A percentile compares a stretch with the other conserved stretches of the same genome.
These are phyloP conservation scores for Girardinus metallicus DNA, from an alignment of 2,797 vertebrate genomes.

Conservation along the genomic window DNA sequence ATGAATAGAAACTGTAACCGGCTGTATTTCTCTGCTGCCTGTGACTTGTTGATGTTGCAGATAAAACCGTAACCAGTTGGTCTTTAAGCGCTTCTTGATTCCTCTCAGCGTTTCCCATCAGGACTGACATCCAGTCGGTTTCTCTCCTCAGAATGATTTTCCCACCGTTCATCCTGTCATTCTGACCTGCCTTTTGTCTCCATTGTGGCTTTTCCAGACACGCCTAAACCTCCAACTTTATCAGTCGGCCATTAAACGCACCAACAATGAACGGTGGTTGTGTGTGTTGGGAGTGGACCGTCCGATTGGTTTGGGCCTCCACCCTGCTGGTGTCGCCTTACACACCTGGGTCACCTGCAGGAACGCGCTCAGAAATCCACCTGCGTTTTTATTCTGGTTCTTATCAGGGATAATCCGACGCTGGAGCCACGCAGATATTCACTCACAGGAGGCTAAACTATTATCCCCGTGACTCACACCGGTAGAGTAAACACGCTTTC, in stretches of 20 bases:
- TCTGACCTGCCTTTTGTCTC: slow-evolving; percentile 12
- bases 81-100: neutral
- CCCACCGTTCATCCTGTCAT: slow-evolving; percentile 1
- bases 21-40: neutral
- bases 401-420: slow-evolving; percentile 30
- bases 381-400: neutral
- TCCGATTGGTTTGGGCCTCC: slow-evolving; percentile 46
- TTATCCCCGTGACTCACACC: slow-evolving; percentile 55
- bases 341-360: neutral
- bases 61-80: neutral
- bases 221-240: slow-evolving; percentile 9
- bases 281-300: slow-evolving; percentile 14
- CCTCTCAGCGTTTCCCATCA: neutral
- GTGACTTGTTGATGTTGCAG: neutral
- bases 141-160: neutral
- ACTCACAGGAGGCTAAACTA: slow-evolving; percentile 32
- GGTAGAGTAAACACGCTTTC: slow-evolving; percentile 50
- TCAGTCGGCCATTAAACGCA: slow-evolving; percentile 9
- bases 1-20: no score
- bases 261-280: slow-evolving; percentile 12
- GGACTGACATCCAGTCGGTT: neutral
- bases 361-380: slow-evolving; percentile 3
- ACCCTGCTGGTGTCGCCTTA: slow-evolving; percentile 53
- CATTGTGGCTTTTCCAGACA: slow-evolving; percentile 27
- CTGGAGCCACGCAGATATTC: slow-evolving; percentile 12